These are phyloP conservation scores for Tachystola acroxantha DNA, from an alignment of 2,888 invertebrate species.

Conservation along the genomic window DNA sequence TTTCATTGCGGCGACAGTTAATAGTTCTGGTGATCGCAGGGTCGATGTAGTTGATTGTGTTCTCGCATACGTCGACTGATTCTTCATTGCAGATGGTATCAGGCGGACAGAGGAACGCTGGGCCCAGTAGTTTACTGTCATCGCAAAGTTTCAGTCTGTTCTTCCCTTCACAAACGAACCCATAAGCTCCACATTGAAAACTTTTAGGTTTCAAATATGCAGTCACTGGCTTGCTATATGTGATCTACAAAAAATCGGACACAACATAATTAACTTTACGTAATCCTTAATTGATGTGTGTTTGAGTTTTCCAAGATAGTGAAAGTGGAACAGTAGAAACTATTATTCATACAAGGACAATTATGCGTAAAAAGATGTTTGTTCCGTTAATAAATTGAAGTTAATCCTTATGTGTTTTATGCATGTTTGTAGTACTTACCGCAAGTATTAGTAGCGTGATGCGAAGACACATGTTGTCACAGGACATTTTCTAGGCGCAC, in stretches of 20 bases:
- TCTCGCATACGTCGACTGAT: constrained; percentile 61
- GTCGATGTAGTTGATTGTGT: constrained; percentile 51
- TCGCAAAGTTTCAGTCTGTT: constrained; percentile 53
- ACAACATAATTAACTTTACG: neutral
- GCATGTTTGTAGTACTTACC: constrained; percentile 5
- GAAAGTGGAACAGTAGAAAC: constrained; percentile 9
- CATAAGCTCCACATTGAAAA: constrained; percentile 57
- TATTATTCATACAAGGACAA: neutral
- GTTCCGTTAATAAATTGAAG: neutral
- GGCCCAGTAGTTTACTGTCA: constrained; percentile 35
- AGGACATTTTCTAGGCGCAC: constrained; percentile 14
- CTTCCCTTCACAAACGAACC: constrained; percentile 55
- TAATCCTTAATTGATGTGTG: neutral
- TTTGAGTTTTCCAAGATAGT: constrained; percentile 6
- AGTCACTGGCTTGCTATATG: constrained; percentile 8
- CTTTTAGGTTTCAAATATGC: constrained; percentile 30
- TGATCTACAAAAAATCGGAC: constrained; percentile 2
- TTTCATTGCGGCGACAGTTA: constrained; percentile 54
- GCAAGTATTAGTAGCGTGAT: neutral
- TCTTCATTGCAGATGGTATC: constrained; percentile 65
- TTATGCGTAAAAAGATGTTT: neutral
- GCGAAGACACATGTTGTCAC: constrained; percentile 1
- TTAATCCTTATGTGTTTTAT: neutral
- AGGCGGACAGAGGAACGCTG: constrained; percentile 55
- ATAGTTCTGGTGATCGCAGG: constrained; percentile 44